Percentiles rank a stretch among this genome's conserved stretches.
Conservation (phyloP, 2,797 vertebrate genomes). For the Sphenopsis melanotis region DNA sequence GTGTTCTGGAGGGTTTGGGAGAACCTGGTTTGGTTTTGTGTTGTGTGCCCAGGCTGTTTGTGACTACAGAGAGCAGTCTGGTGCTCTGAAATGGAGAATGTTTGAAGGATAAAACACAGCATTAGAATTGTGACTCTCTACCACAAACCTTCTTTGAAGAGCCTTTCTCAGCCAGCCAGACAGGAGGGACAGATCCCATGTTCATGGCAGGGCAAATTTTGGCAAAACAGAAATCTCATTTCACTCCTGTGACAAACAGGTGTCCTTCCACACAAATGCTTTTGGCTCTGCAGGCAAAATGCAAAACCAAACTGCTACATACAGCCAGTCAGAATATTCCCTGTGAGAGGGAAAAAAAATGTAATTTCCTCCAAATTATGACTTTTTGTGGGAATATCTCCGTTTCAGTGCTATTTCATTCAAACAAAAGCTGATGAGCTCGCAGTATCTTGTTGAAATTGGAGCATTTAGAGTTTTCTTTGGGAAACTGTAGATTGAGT, state of each 20-base stretch:
- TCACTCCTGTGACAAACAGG: fast-evolving
- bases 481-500: neutral
- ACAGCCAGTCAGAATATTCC: neutral
- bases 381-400: neutral
- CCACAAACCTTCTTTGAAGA: neutral
- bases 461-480: neutral
- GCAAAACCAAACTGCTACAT: neutral
- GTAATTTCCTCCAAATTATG: neutral
- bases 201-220: neutral
- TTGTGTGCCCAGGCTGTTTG: neutral
- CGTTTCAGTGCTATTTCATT: neutral
- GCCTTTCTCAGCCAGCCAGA: neutral
- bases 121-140: neutral
- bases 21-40: neutral
- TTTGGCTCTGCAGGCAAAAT: neutral
- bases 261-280: neutral
- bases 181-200: neutral
- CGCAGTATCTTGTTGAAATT: neutral
- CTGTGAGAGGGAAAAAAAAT: neutral
- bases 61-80: neutral
- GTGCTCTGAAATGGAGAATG: neutral
- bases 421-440: neutral
- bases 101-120: neutral
- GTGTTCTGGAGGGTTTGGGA: neutral
- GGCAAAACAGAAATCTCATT: too few relatives aligned